Evolutionary conservation across 2,888 invertebrate species (phyloP).

Genomic region (Eurois occulta): DNA sequence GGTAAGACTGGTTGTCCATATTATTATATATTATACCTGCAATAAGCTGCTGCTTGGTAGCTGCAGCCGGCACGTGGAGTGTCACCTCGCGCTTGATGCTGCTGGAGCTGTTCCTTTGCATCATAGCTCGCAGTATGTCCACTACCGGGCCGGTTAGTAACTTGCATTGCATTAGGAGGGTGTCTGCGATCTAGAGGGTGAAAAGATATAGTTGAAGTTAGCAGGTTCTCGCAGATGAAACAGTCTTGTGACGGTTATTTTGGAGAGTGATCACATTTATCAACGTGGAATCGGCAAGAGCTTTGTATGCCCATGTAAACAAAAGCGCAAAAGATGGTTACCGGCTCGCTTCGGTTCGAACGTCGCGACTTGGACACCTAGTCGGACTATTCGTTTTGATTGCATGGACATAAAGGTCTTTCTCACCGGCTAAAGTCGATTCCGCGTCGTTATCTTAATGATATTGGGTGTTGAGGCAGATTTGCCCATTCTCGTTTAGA

Average conservation of each 20-base stretch:
- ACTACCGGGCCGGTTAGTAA: slow-evolving; percentile 78
- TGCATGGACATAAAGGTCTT: background rate
- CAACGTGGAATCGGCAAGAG: too few species aligned
- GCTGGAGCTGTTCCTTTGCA: slow-evolving; percentile 60
- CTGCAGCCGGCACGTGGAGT: slow-evolving; percentile 66
- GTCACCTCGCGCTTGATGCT: slow-evolving; percentile 66
- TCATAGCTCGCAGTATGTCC: slow-evolving; percentile 75
- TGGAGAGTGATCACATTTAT: too few species aligned
- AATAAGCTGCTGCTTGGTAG: slow-evolving; percentile 78
- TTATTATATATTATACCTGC: slow-evolving; percentile 61
- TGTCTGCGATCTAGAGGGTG: slow-evolving; percentile 74
- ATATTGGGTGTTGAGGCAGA: background rate
- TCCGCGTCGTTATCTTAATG: background rate
- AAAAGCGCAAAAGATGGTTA: too few species aligned
- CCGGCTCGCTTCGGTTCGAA: too few species aligned
- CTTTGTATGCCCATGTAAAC: too few species aligned
- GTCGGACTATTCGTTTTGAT: background rate
- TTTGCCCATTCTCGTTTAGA: background rate
- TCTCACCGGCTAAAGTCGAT: background rate
- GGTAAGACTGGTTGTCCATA: background rate
- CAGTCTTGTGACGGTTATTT: background rate
- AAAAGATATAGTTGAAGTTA: background rate
- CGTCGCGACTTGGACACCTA: too few species aligned
- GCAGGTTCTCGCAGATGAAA: background rate
- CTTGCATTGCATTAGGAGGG: slow-evolving; percentile 77